Percentiles rank a stretch among this genome's conserved stretches.
Conservation (phyloP, 2,888 invertebrate species). For the Xanthorhoe spadicearia region DNA sequence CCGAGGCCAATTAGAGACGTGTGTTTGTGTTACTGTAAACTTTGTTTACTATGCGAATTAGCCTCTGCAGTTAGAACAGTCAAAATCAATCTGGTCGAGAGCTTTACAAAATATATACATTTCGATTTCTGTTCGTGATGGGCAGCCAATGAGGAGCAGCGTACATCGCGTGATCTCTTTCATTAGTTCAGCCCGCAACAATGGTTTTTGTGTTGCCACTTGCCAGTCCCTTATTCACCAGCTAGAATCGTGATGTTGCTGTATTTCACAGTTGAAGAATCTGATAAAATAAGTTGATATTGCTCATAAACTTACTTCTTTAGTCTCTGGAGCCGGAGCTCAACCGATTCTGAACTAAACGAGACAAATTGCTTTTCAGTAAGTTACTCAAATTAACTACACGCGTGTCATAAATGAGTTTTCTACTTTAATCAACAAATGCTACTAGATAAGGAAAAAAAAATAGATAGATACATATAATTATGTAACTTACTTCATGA, state of each 20-base stretch:
- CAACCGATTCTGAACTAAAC: too few species aligned
- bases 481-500: too few species aligned
- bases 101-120: constrained; percentile 2
- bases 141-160: constrained; percentile 38
- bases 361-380: too few species aligned
- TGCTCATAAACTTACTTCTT: background rate
- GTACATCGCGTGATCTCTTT: constrained; percentile 43
- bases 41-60: constrained; percentile 17
- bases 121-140: constrained; percentile 29
- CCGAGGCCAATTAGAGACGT: constrained; percentile 25
- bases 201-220: constrained; percentile 30
- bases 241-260: background rate
- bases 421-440: too few species aligned
- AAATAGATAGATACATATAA: too few species aligned
- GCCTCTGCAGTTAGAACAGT: background rate
- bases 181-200: constrained; percentile 43
- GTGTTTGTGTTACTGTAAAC: constrained; percentile 20
- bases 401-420: too few species aligned
- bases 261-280: background rate
- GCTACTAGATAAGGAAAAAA: too few species aligned
- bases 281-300: background rate
- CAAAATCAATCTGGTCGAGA: background rate
- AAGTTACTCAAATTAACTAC: too few species aligned
- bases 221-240: constrained; percentile 12
- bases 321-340: background rate